Percentiles rank a stretch among this genome's conserved stretches.
phyloP scores from a whole-genome alignment of 2,888 invertebrate genomes.

The Dioctria linearis region DNA sequence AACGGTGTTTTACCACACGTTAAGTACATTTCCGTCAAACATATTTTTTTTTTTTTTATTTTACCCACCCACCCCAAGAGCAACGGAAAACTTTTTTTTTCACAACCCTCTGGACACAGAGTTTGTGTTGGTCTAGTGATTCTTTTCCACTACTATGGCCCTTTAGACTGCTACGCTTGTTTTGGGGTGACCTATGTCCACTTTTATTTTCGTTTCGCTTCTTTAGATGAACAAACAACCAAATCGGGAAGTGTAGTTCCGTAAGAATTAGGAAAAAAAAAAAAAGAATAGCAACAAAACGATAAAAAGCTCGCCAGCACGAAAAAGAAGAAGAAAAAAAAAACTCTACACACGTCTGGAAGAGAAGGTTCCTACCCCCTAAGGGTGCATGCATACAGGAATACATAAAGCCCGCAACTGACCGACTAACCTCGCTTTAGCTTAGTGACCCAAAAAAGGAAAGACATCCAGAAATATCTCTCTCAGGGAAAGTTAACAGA shows the following conservation, averaged over 20 bases:
- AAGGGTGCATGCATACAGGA: slow-evolving; percentile 1
- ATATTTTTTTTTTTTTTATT: slow-evolving; percentile 11
- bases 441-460: not conserved
- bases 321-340: not conserved
- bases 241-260: slow-evolving; percentile 49
- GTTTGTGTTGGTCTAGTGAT: not conserved
- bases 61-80: not conserved
- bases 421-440: not conserved
- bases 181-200: slow-evolving; percentile 12
- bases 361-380: not conserved
- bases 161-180: not conserved
- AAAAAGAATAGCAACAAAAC: not conserved
- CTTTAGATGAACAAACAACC: slow-evolving; percentile 50
- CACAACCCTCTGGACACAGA: slow-evolving; percentile 27
- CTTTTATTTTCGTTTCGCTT: slow-evolving; percentile 50
- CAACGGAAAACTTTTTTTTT: not conserved
- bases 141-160: not conserved
- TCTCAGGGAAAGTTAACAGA: too few species aligned
- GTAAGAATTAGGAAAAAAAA: slow-evolving; percentile 28
- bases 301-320: not conserved
- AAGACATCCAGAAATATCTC: not conserved
- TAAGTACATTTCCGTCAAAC: slow-evolving; percentile 51
- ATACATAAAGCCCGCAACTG: not conserved
- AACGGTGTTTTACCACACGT: slow-evolving; percentile 52
- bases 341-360: not conserved